These are phyloP conservation scores for Xiphorhynchus erythropygius DNA, from an alignment of 2,797 vertebrate genomes.

Conservation along the genomic window DNA sequence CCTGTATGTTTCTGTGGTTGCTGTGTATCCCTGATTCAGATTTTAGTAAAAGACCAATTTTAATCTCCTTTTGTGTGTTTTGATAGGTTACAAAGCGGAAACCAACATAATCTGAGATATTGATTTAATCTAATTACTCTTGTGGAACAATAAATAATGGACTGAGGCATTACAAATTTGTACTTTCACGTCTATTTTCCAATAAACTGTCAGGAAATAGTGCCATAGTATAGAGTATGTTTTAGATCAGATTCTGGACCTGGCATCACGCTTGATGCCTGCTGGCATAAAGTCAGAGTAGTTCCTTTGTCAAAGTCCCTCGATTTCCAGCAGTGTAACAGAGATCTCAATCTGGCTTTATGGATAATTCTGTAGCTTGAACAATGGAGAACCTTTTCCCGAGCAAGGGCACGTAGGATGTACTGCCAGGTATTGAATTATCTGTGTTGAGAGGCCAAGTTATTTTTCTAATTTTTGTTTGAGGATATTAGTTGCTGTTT, in stretches of 20 bases:
- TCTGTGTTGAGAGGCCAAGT: not conserved
- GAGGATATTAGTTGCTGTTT: conserved; percentile 6
- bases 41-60: not conserved
- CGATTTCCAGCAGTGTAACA: not conserved
- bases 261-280: not conserved
- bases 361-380: conserved; percentile 15
- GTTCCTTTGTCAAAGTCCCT: not conserved
- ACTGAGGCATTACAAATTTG: not conserved
- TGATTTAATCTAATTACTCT: not conserved
- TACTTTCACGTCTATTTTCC: not conserved
- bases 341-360: not conserved
- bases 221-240: not conserved
- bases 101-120: not conserved
- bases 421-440: conserved; percentile 13
- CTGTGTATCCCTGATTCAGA: not conserved
- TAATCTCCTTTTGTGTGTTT: not conserved
- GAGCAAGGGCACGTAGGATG: not conserved
- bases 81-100: not conserved
- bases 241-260: not conserved
- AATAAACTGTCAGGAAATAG: not conserved
- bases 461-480: not conserved
- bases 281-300: not conserved
- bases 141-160: not conserved
- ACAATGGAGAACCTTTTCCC: not conserved
- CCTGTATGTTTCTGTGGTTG: not conserved